Percentiles rank a stretch among this genome's conserved stretches.
These are phyloP conservation scores for Drosophila arawakana DNA, from an alignment of 1,140 invertebrate species.

Conservation along the genomic window DNA sequence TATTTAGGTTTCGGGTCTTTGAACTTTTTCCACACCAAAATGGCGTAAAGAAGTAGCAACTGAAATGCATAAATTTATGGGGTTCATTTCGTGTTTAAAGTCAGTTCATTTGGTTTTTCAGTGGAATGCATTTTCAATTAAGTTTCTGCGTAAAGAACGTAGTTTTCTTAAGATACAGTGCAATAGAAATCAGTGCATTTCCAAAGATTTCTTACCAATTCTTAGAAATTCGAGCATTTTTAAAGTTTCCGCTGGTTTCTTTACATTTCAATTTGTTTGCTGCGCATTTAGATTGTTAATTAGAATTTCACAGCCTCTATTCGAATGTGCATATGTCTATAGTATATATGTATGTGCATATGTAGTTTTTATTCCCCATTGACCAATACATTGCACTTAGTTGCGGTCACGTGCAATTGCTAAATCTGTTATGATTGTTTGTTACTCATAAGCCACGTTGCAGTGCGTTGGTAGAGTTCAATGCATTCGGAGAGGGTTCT, in stretches of 20 bases:
- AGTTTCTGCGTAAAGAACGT: too few relatives aligned
- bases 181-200: too few relatives aligned
- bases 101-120: too few relatives aligned
- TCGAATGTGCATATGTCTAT: neutral
- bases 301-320: slow-evolving; percentile 7
- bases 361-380: neutral
- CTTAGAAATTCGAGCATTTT: too few relatives aligned
- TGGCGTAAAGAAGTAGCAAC: too few relatives aligned
- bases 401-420: slow-evolving; percentile 49
- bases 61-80: too few relatives aligned
- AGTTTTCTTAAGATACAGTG: too few relatives aligned
- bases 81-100: too few relatives aligned
- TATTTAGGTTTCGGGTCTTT: neutral
- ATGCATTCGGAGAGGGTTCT: slow-evolving; percentile 65
- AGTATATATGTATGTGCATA: too few relatives aligned
- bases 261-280: slow-evolving; percentile 10
- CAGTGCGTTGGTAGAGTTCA: slow-evolving; percentile 59
- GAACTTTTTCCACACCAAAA: neutral
- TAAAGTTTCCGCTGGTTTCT: slow-evolving; percentile 1
- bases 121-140: too few relatives aligned
- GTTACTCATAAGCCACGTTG: slow-evolving; percentile 78
- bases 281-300: slow-evolving; percentile 17
- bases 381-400: slow-evolving; percentile 18
- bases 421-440: slow-evolving; percentile 54
- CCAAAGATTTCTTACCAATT: too few relatives aligned